Percentiles rank a stretch among this genome's conserved stretches.
phyloP scores from a whole-genome alignment of 30 jellyfish, hydroid and myxozoan species.

The Chironex yamaguchii region DNA sequence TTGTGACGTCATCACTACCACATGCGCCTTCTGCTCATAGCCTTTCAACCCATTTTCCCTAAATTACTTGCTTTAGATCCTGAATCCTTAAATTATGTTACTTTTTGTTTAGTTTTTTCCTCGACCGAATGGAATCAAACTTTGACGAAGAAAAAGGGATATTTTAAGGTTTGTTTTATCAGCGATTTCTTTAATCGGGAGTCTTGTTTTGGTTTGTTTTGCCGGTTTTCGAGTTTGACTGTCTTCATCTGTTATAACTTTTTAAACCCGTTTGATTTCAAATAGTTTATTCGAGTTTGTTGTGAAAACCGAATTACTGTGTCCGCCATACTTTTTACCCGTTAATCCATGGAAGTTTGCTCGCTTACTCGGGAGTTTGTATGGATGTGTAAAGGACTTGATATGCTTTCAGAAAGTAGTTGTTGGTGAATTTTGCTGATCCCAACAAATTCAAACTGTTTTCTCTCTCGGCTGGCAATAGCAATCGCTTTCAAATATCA shows the following conservation, averaged over 20 bases:
- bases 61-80: slow-evolving; percentile 87
- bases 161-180: slow-evolving; percentile 1
- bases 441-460: too few species aligned
- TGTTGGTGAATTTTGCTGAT: too few species aligned
- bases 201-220: neutral
- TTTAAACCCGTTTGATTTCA: neutral
- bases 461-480: too few species aligned
- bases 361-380: neutral
- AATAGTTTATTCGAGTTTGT: neutral
- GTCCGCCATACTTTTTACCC: slow-evolving; percentile 2
- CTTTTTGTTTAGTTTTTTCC: neutral
- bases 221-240: neutral
- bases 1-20: slow-evolving; percentile 93
- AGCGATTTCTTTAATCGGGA: neutral
- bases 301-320: neutral
- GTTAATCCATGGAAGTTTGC: neutral
- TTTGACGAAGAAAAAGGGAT: neutral
- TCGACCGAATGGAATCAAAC: neutral
- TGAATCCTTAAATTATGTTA: neutral
- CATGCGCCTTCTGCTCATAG: slow-evolving; percentile 92
- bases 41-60: slow-evolving; percentile 86
- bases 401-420: too few species aligned
- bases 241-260: neutral
- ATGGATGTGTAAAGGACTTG: too few species aligned
- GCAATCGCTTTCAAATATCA: too few species aligned